Evolutionary conservation across 2,888 invertebrate species (phyloP).

Genomic region (Limnephilus lunatus): DNA sequence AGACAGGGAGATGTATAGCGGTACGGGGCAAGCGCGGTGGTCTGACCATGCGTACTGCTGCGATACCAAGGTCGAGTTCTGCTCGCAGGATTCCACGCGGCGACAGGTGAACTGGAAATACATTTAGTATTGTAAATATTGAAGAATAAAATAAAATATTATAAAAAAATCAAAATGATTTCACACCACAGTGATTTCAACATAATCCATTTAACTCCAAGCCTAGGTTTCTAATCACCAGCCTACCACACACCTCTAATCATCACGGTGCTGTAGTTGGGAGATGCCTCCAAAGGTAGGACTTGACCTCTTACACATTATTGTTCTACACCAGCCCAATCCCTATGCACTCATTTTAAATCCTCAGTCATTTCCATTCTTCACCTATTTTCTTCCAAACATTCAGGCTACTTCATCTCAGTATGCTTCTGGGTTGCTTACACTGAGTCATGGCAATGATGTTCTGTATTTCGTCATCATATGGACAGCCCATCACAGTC

Average conservation of each 20-base stretch:
- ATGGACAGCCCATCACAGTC: background rate
- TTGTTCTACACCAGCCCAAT: too few relatives aligned
- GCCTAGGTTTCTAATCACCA: too few relatives aligned
- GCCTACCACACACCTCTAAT: background rate
- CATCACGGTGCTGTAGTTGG: too few relatives aligned
- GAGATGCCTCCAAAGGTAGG: too few relatives aligned
- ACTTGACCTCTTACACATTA: too few relatives aligned
- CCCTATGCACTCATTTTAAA: too few relatives aligned
- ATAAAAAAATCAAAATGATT: background rate
- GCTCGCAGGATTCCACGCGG: slow-evolving; percentile 66
- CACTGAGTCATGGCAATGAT: background rate
- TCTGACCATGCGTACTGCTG: slow-evolving; percentile 76
- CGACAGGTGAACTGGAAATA: slow-evolving; percentile 79
- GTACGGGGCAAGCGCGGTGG: slow-evolving; percentile 89
- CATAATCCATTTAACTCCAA: background rate
- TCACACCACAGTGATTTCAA: background rate
- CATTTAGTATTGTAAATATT: background rate
- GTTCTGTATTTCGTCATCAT: background rate
- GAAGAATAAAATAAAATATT: background rate
- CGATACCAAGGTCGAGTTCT: slow-evolving; percentile 69
- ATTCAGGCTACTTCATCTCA: background rate
- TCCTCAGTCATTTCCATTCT: background rate
- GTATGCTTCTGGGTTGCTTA: background rate
- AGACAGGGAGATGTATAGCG: slow-evolving; percentile 91
- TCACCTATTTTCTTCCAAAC: background rate